Evolutionary conservation across 1,140 invertebrate genomes (phyloP), one percentile per base, ranked within the genome.

Genomic region (Drosophila nasuta): DNA sequence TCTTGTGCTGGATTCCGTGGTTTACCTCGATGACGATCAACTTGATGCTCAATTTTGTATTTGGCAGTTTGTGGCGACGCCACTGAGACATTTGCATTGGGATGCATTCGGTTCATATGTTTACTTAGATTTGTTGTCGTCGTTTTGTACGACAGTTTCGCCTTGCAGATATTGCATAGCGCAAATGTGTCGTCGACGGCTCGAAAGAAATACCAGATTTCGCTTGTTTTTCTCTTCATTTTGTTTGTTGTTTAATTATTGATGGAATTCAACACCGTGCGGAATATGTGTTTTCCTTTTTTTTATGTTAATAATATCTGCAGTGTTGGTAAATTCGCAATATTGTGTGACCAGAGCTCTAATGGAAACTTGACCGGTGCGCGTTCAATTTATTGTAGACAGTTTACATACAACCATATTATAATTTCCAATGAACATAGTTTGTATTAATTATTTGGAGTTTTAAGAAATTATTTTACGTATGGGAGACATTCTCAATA

Each of bases 81-180:
- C 5, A 59, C 48, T 20, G 77, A 17, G 3, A 45, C 35, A 48
- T 67, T 73, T 73, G 69, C 67, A 7, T 79, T 82, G 3, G 83
- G 83, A 35, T 87, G 83, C 83, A 85, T 88, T 56, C 83, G 52
- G 28, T 89, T 83, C 85, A 88, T 89, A 10, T 88, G 83, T 51
- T 88, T 88, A 51, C 85, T 88, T 25, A 88, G 54, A 45, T 88
- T 88, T 3, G 83, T 88, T 25, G 83, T 88, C 11, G 83, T 88
- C 6, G 83, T 88, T 62, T 88, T 88, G 46, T 81, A 88, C 3
- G 85, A 89, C 0, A 88, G 64, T 60, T 88, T 88, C 1, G 83
- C 83, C 17, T 88, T 81, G 77, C 83, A 88, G 20, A 88, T 88
- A 49, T 88, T 88, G 54, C 83, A 88, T 4, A 88, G 25, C 1